Base-by-base conservation (phyloP, 37 sponge, comb jelly and placozoan species). In the Ianthella basta region DNA sequence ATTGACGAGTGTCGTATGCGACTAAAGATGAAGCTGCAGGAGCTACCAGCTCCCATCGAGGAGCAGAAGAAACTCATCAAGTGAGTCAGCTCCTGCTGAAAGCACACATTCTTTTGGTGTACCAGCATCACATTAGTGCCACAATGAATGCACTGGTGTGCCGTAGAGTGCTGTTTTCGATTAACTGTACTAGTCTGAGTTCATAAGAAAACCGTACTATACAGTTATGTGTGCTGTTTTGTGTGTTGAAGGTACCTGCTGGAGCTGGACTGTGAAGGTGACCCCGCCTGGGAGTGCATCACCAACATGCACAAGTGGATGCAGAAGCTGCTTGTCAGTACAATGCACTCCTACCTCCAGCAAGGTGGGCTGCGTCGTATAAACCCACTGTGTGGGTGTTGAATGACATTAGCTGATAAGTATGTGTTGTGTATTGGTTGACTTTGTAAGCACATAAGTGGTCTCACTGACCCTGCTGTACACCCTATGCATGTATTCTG, bases 241-340 rank as follows among this genome's bases (percentile, higher is more conserved):
- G n/a, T n/a, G n/a, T 57, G 18, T 18, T 61, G 64, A 39, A 96
- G 96, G 86, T 90, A 95, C 66, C 86, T 97, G 39, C 30, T 97
- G 37, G 94, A 95, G 83, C 88, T 97, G 83, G 93, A 95, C 63
- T 91, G 86, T 78, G 91, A 87, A 36, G 96, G 95, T 19, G 94
- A 97, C 60, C 95, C 97, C 36, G 96, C 94, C 19, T 97, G 97
- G 97, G 95, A 92, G 74, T 92, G 94, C 79, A 87, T 97, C 60
- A 57, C 44, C 53, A 80, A 89, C 82, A 90, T 94, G 91, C 81
- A 91, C 59, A 56, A 73, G 44, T 93, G 96, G 94, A 68, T 95
- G 15, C 56, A 86, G 18, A 78, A 60, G 12, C 89, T 90, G 18
- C 65, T 95, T 57, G 85, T 64, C 68, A 73, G 65, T 59, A 83